Evolutionary conservation across 2,797 vertebrate genomes (phyloP), one percentile per base, ranked within the genome.

Genomic region (Clarias platycephalus): DNA sequence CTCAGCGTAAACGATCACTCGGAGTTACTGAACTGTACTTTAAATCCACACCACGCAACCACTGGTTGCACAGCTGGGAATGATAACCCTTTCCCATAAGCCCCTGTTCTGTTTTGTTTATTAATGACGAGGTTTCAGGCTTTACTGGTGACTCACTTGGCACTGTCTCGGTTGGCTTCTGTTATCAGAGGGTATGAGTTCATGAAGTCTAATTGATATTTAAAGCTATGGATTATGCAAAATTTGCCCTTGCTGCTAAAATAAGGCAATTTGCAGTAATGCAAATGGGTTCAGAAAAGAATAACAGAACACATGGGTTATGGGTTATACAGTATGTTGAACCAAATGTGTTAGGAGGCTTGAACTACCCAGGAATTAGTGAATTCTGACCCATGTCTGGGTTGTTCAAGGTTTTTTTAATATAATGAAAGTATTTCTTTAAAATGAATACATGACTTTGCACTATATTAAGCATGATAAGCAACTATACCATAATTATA

Each of bases 51-150:
- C 28, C 82, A 28, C 28, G 26, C 49, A 68, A 71, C 10, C 57
- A 34, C 22, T 57, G 49, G 64, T 83, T 75, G 72, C 77, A 70
- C 74, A 85, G 77, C 77, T 84, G 37, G 79, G 78, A 84, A 76
- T 20, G 6, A n/a, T 55, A 79, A 67, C 55, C 53, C 60, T 85
- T 85, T 83, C 28, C 80, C 60, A 82, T 62, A 67, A 87, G 72
- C 77, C 40, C 28, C 40, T 84, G 82, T 78, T 18, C 75, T 70
- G 64, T 81, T 78, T 78, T 83, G 77, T 83, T 87, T 83, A 86
- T 87, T 60, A 78, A 66, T 72, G 58, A 18, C 70, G 58, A n/a
- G 34, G 49, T 81, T 55, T 49, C n/a, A 74, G 70, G 24, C 24
- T 72, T 53, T 55, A 40, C 22, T 71, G 24, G 24, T 71, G 22